phyloP scores from a whole-genome alignment of 1,140 invertebrate genomes.

The Diorhabda elongata region DNA sequence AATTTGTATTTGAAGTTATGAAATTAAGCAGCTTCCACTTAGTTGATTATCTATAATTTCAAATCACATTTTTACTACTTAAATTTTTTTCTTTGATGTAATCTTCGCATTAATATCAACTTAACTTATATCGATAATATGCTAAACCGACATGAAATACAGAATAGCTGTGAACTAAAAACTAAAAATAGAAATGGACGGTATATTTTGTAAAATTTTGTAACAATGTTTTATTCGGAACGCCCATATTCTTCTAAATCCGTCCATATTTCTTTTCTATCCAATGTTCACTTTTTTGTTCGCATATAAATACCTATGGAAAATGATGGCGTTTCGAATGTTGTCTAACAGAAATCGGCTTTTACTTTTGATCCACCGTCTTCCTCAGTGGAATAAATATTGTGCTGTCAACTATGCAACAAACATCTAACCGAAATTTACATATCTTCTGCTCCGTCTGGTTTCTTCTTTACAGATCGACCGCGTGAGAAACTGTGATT shows the following conservation, averaged over 20 bases:
- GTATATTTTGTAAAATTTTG: neutral
- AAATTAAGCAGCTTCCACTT: no score
- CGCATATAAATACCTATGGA: neutral
- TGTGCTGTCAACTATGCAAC: neutral
- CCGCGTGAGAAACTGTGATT: constrained; percentile 8
- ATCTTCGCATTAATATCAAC: no score
- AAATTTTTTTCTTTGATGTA: no score
- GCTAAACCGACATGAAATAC: no score
- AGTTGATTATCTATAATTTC: no score
- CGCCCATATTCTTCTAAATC: neutral
- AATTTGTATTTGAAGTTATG: no score
- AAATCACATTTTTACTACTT: no score
- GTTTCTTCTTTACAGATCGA: neutral
- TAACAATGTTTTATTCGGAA: neutral
- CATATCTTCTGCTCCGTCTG: constrained; percentile 5
- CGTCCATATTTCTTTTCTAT: no score
- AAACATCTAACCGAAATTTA: constrained; percentile 11
- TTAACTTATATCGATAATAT: no score
- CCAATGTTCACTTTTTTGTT: no score
- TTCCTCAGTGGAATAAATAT: constrained; percentile 12
- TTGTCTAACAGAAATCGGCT: constrained; percentile 20
- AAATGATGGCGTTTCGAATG: constrained; percentile 6
- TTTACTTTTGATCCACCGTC: constrained; percentile 16
- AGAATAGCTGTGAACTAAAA: no score
- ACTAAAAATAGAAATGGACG: no score